These are phyloP conservation scores for Nasonovia ribisnigri DNA, from an alignment of 2,888 invertebrate species.

Conservation along the genomic window DNA sequence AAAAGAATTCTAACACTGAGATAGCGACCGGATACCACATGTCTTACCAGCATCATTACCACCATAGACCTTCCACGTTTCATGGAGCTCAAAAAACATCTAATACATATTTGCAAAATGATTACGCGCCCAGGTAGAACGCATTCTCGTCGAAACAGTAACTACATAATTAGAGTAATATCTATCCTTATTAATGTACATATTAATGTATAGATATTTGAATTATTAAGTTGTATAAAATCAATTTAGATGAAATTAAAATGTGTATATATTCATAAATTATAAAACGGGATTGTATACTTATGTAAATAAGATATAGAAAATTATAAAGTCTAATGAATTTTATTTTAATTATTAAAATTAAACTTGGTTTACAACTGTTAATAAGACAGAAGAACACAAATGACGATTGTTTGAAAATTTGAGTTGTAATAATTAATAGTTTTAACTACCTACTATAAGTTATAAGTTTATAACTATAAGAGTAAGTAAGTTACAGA, in stretches of 20 bases:
- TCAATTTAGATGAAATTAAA: background rate
- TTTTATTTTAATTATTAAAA: background rate
- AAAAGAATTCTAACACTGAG: constrained; percentile 50
- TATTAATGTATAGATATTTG: background rate
- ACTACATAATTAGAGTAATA: background rate
- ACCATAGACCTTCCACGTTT: constrained; percentile 54
- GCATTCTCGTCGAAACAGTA: background rate
- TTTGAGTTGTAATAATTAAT: background rate
- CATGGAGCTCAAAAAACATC: constrained; percentile 52
- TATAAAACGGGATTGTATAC: constrained; percentile 41
- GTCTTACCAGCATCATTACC: constrained; percentile 64
- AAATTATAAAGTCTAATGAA: background rate
- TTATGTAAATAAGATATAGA: constrained; percentile 17
- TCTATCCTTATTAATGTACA: constrained; percentile 9
- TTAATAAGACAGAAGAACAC: background rate
- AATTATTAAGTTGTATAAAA: background rate
- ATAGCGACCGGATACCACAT: constrained; percentile 62
- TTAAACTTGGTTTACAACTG: background rate
- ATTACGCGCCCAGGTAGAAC: constrained; percentile 56
- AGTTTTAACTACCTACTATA: background rate
- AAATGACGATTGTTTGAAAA: background rate
- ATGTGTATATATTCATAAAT: constrained; percentile 15
- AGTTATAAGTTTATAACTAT: background rate
- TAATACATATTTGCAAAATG: constrained; percentile 51
- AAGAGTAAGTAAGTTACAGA: background rate